These are phyloP conservation scores for Solea senegalensis DNA, from an alignment of 2,113 vertebrate species.

Conservation along the genomic window DNA sequence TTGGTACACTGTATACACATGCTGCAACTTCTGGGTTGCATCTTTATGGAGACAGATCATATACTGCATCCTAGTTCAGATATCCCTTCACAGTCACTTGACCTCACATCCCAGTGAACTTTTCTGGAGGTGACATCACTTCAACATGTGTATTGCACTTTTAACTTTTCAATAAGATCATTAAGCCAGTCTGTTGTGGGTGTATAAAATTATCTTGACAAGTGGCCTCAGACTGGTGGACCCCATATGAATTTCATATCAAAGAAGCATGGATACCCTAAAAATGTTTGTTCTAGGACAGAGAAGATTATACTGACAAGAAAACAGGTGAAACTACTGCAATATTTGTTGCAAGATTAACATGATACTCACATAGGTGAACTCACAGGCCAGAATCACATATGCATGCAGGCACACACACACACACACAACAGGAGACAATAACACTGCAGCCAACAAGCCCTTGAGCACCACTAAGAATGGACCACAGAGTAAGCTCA, in stretches of 20 bases:
- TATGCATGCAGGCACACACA: background rate
- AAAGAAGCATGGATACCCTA: too few species aligned
- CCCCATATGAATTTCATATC: background rate
- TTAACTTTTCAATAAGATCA: too few species aligned
- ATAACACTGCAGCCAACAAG: constrained; percentile 59
- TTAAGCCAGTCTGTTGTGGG: too few species aligned
- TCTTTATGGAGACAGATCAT: background rate
- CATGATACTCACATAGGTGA: constrained; percentile 13
- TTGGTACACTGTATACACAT: background rate
- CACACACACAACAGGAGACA: constrained; percentile 28
- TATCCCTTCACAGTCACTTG: background rate
- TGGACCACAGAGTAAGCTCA: constrained; percentile 59
- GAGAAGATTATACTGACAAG: constrained; percentile 4
- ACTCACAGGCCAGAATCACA: constrained; percentile 9
- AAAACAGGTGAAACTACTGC: constrained; percentile 32
- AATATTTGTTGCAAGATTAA: constrained; percentile 39
- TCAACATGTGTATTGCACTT: background rate
- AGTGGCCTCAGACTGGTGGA: background rate
- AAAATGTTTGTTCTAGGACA: background rate
- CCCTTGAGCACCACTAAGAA: constrained; percentile 66
- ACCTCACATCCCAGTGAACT: background rate
- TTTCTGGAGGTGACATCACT: too few species aligned
- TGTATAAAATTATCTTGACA: background rate
- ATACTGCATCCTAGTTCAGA: background rate
- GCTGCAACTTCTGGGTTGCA: background rate